A percentile compares a stretch with the other conserved stretches of the same genome.
Conservation (phyloP, 2,113 vertebrate genomes). For the Herpetotheres cachinnans region DNA sequence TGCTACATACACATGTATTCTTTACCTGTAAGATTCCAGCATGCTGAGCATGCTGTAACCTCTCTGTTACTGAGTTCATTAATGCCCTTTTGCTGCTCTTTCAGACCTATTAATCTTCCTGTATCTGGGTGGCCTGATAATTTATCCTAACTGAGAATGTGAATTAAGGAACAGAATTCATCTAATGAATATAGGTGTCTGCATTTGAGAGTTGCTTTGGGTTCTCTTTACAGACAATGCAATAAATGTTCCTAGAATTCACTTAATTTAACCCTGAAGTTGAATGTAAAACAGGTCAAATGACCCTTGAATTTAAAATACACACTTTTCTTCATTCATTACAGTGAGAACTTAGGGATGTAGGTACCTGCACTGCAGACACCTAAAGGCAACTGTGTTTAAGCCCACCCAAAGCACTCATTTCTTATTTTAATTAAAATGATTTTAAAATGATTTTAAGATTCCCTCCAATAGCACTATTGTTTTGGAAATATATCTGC, state of each 20-base stretch:
- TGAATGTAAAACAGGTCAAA: not conserved
- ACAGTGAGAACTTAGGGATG: not conserved
- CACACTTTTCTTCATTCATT: not conserved
- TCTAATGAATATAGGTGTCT: not conserved
- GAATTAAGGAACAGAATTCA: not conserved
- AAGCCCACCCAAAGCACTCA: not conserved
- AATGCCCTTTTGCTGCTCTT: not conserved
- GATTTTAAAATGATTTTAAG: not conserved
- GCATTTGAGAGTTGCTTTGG: not conserved
- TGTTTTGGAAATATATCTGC: not conserved
- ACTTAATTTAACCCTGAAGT: not conserved
- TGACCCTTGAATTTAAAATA: not conserved
- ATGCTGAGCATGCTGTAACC: not conserved
- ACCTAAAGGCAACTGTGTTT: not conserved
- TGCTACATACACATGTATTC: not conserved
- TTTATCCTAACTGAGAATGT: not conserved
- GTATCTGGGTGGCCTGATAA: not conserved
- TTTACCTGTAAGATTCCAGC: not conserved
- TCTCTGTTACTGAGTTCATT: not conserved
- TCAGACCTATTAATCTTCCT: not conserved
- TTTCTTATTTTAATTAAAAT: not conserved
- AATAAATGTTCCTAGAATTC: not conserved
- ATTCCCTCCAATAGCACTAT: not conserved
- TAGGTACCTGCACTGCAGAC: not conserved
- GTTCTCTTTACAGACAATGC: not conserved